A percentile compares a stretch with the other conserved stretches of the same genome.
These are phyloP conservation scores for Deilephila elpenor DNA, from an alignment of 2,888 invertebrate genomes.

Conservation along the genomic window DNA sequence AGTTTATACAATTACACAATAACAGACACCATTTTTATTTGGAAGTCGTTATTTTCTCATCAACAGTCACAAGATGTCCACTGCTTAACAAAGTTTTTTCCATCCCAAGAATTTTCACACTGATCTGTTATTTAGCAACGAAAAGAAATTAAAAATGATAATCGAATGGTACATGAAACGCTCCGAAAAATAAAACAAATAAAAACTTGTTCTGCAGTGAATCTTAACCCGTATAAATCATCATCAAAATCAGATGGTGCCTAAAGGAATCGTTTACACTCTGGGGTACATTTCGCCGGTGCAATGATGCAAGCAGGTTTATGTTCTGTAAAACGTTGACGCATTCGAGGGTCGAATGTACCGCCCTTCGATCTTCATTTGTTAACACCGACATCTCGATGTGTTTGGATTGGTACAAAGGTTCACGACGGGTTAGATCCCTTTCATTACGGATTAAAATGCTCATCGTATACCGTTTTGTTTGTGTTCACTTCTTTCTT, in stretches of 20 bases:
- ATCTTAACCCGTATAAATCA: conserved; percentile 28
- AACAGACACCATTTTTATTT: too few species aligned
- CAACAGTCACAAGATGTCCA: too few species aligned
- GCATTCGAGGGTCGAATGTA: conserved; percentile 46
- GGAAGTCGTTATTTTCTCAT: too few species aligned
- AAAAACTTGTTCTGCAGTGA: not conserved
- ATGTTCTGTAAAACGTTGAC: conserved; percentile 79
- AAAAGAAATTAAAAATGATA: too few species aligned
- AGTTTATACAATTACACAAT: too few species aligned
- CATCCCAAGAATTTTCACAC: too few species aligned
- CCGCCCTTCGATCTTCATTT: conserved; percentile 57
- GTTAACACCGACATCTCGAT: conserved; percentile 29
- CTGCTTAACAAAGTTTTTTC: too few species aligned
- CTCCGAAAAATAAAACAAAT: too few species aligned
- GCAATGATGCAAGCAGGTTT: conserved; percentile 76
- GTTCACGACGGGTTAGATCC: not conserved
- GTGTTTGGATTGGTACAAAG: conserved; percentile 12
- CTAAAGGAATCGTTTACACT: conserved; percentile 48
- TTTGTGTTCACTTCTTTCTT: not conserved
- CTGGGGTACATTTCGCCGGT: conserved; percentile 55
- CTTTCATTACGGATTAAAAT: conserved; percentile 16
- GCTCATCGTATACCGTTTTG: not conserved
- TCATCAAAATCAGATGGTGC: conserved; percentile 44
- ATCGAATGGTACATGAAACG: too few species aligned
- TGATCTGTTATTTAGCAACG: too few species aligned